Conservation (phyloP, 2,797 vertebrate genomes). For the Protosalanx chinensis region DNA sequence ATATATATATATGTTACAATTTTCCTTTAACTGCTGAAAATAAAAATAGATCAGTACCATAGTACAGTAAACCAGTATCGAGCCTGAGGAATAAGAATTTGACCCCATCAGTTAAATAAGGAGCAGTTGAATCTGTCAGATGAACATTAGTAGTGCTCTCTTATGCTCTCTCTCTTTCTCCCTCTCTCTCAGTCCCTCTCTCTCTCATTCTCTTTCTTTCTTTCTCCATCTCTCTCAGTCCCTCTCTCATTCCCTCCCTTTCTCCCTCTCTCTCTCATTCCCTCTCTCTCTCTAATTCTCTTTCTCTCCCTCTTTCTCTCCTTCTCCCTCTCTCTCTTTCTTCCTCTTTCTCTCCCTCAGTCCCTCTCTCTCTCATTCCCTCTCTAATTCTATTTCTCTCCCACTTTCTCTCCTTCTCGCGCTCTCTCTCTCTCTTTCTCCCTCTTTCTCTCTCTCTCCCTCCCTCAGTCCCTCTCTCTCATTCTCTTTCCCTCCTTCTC, state of each 20-base stretch:
- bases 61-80: no score
- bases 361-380: conserved; percentile 1
- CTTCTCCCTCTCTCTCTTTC: background rate
- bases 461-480: conserved; percentile 23
- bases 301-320: background rate
- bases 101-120: no score
- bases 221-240: conserved; percentile 1
- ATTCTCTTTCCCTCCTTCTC: background rate
- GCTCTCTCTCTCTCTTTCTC: background rate
- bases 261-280: no score
- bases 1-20: no score
- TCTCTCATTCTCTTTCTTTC: conserved; percentile 59
- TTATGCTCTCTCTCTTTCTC: conserved; percentile 28
- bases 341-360: conserved; percentile 14
- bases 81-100: no score
- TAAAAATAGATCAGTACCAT: no score
- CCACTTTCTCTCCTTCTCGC: background rate
- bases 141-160: conserved; percentile 1
- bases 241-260: no score
- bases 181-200: no score
- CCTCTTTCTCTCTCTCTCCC: background rate
- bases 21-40: no score
- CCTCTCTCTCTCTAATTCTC: background rate
- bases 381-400: background rate
- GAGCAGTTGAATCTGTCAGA: no score